phyloP scores from a whole-genome alignment of 2,113 vertebrate genomes.

The Oncorhynchus masou region DNA sequence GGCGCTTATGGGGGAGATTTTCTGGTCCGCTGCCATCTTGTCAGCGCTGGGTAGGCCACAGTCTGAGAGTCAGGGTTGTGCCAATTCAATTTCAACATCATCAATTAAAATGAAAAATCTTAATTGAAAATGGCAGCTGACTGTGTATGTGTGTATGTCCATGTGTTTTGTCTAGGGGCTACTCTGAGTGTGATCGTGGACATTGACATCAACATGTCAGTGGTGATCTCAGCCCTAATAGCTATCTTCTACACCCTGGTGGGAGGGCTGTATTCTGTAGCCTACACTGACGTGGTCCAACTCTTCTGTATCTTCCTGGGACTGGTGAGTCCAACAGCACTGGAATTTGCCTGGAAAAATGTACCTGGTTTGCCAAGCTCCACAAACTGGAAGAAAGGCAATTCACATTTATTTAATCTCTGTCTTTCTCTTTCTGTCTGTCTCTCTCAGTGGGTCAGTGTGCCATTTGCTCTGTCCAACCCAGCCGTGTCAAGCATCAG shows the following conservation, averaged over 20 bases:
- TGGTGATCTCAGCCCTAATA: slow-evolving; percentile 89
- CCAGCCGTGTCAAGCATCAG: slow-evolving; percentile 89
- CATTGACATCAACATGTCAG: slow-evolving; percentile 84
- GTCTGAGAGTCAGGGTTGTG: no score
- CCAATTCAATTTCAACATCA: no score
- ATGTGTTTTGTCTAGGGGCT: slow-evolving; percentile 74
- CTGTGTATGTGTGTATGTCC: neutral
- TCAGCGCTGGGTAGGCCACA: slow-evolving; percentile 85
- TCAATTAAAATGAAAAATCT: no score
- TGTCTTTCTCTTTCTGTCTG: slow-evolving; percentile 26
- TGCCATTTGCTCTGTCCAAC: slow-evolving; percentile 90
- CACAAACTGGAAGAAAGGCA: no score
- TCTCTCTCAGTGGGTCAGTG: slow-evolving; percentile 89
- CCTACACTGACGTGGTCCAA: slow-evolving; percentile 95
- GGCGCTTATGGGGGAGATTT: slow-evolving; percentile 96
- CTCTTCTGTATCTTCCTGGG: slow-evolving; percentile 96
- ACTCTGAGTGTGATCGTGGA: slow-evolving; percentile 96
- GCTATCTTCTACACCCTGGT: slow-evolving; percentile 92
- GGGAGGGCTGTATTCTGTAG: slow-evolving; percentile 93
- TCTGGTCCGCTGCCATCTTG: slow-evolving; percentile 97
- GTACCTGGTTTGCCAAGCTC: neutral
- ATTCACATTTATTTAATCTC: no score
- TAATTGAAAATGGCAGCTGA: no score
- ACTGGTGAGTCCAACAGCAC: slow-evolving; percentile 79
- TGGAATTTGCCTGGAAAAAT: neutral